Percentiles rank a stretch among this genome's conserved stretches.
These are phyloP conservation scores for Trematomus bernacchii DNA, from an alignment of 2,797 vertebrate species.

Conservation along the genomic window DNA sequence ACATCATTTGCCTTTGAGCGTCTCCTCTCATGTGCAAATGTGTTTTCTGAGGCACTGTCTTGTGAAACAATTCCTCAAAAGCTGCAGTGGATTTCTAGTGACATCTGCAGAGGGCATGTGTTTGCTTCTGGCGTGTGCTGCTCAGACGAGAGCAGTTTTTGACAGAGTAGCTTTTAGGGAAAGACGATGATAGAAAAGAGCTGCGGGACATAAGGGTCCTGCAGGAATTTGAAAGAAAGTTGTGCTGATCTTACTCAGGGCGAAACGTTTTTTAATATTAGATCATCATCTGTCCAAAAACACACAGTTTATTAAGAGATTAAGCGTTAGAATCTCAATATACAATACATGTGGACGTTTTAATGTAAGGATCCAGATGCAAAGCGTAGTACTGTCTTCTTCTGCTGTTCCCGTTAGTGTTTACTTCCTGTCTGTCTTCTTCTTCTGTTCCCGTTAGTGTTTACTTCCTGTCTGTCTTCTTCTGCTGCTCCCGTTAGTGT, in stretches of 20 bases:
- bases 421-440: no score
- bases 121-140: slow-evolving; percentile 30
- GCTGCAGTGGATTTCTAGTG: slow-evolving; percentile 37
- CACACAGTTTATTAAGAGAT: no score
- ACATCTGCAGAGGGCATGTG: slow-evolving; percentile 54
- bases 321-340: no score
- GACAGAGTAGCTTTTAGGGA: slow-evolving; percentile 36
- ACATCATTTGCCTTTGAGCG: neutral
- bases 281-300: neutral
- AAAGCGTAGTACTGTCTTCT: no score
- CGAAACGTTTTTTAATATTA: neutral
- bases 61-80: slow-evolving; percentile 47
- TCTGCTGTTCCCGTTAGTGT: no score
- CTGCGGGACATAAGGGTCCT: neutral
- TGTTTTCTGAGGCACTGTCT: neutral
- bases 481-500: no score
- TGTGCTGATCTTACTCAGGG: neutral
- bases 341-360: no score
- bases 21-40: neutral
- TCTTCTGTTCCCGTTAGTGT: no score
- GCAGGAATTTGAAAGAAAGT: slow-evolving; percentile 5
- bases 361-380: no score
- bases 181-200: slow-evolving; percentile 8
- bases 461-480: no score
- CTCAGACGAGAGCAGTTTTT: slow-evolving; percentile 20